Percentiles rank a stretch among this genome's conserved stretches.
Conservation (phyloP, 2,888 invertebrate species). For the Campoplex nolae region DNA sequence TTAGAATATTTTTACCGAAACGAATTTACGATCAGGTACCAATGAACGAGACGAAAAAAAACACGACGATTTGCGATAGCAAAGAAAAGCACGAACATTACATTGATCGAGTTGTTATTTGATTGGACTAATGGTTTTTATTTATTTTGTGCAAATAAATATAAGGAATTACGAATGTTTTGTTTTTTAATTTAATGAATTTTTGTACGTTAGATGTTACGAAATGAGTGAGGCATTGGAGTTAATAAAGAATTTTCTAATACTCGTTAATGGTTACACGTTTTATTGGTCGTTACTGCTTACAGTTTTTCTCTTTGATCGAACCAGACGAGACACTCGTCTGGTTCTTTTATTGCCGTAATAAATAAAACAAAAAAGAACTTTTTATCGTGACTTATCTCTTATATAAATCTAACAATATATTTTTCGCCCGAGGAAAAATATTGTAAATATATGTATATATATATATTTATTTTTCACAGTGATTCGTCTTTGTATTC, state of each 20-base stretch:
- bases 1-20: slow-evolving; percentile 82
- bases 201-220: background rate
- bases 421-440: slow-evolving; percentile 56
- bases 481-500: slow-evolving; percentile 44
- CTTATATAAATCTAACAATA: slow-evolving; percentile 47
- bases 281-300: slow-evolving; percentile 57
- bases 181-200: background rate
- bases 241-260: background rate
- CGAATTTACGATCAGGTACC: slow-evolving; percentile 71
- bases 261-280: background rate
- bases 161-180: background rate
- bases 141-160: background rate
- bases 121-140: background rate
- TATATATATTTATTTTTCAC: slow-evolving; percentile 6
- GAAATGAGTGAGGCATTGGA: background rate
- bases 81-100: slow-evolving; percentile 30
- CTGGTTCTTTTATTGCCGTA: slow-evolving; percentile 33
- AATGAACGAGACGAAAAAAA: slow-evolving; percentile 64
- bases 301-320: slow-evolving; percentile 45
- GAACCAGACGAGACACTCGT: slow-evolving; percentile 26
- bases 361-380: slow-evolving; percentile 45
- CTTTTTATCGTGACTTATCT: slow-evolving; percentile 29
- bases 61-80: background rate
- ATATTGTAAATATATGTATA: slow-evolving; percentile 56
- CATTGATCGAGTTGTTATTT: slow-evolving; percentile 11